Evolutionary conservation across 2,888 invertebrate genomes (phyloP), one percentile per base, ranked within the genome.

Genomic region (Drosophila melanosoma): DNA sequence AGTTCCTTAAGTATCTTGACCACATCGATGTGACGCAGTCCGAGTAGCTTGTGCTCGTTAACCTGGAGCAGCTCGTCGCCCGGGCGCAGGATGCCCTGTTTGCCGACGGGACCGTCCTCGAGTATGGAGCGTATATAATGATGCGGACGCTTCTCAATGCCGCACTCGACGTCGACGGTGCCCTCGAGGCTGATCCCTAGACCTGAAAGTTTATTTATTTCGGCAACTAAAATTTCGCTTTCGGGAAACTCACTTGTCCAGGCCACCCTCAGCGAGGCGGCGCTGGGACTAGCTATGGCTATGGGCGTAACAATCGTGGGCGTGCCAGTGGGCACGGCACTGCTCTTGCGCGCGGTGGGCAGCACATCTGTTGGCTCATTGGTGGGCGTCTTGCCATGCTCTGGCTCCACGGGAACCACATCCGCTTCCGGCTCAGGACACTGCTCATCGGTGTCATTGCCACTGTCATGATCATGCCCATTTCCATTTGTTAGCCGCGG

Each of bases 41-140:
- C 99, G 76, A 98, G 95, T 66, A 99, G 94, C 90, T 96, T 95
- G 89, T 97, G 96, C 72, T 99, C 98, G 93, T 99, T 99, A 2
- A 98, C 99, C 96, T 99, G 97, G 73, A 99, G 94, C 40, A 99
- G 94, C 94, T 99, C 99, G 93, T 99, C 99, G 17, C 99, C 99
- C 64, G 98, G 97, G 89, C 95, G 95, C n/a, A 99, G 94, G 68
- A 95, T 95, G 3, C 97, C 98, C 92, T 98, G 98, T 82, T 96
- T 95, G 1, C 99, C 99, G 0, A 99, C 99, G 0, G 99, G 99
- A 5, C 99, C 99, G 91, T 99, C 98, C 11, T 98, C 97, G 71
- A 99, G 95, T 82, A 99, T 98, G 38, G 98, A 98, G 81, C 99
- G 95, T 88, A 99, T 99, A 92, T 98, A 99, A 94, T 99, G 99